Evolutionary conservation across 2,797 vertebrate genomes (phyloP).

Genomic region (Siniperca scherzeri): DNA sequence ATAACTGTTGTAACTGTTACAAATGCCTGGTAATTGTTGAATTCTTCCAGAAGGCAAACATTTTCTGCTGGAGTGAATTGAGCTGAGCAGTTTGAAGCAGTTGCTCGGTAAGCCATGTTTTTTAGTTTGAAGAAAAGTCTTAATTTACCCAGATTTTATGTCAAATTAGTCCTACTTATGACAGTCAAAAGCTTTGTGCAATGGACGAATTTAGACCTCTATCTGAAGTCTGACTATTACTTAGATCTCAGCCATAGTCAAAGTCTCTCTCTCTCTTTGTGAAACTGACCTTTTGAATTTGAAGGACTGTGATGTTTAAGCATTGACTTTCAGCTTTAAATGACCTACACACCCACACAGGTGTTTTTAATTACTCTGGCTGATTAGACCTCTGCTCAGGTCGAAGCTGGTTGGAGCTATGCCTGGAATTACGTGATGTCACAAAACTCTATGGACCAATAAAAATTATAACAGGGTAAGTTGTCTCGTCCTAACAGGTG

Average conservation of each 20-base stretch:
- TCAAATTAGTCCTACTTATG: background rate
- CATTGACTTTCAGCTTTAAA: background rate
- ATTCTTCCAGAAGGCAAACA: background rate
- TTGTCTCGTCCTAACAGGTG: background rate
- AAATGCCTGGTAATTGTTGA: too few species aligned
- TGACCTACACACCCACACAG: background rate
- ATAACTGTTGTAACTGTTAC: too few species aligned
- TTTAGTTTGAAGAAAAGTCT: background rate
- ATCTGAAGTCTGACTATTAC: background rate
- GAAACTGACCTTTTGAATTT: background rate
- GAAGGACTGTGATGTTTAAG: conserved; percentile 6
- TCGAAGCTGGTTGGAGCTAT: background rate
- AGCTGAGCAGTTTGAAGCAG: background rate
- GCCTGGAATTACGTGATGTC: background rate
- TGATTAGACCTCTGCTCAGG: background rate
- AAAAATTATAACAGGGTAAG: background rate
- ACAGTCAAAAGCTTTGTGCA: background rate
- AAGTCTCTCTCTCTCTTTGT: background rate
- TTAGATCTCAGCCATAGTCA: background rate
- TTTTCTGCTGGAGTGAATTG: background rate
- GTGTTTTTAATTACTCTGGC: background rate
- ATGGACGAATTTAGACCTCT: background rate
- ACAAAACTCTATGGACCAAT: conserved; percentile 1
- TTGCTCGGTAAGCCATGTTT: background rate
- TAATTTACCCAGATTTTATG: background rate